Conservation (phyloP, 2,888 invertebrate genomes). For the Drosophila neutralis region DNA sequence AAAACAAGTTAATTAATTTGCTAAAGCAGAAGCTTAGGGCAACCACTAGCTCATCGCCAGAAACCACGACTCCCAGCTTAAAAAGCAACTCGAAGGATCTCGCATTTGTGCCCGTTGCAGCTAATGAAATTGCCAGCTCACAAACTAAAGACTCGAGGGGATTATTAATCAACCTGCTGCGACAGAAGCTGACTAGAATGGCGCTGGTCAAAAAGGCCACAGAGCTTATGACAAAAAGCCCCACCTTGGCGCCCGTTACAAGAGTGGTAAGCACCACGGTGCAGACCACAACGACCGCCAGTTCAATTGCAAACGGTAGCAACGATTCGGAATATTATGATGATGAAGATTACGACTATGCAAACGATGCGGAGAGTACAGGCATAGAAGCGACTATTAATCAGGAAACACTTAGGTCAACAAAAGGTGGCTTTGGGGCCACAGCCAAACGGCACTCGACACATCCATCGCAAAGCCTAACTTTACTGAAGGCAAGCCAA, state of each 20-base stretch:
- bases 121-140: constrained; percentile 25
- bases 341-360: constrained; percentile 49
- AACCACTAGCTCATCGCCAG: background rate
- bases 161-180: constrained; percentile 47
- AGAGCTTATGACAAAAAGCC: constrained; percentile 5
- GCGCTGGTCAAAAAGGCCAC: constrained; percentile 15
- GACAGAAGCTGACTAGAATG: constrained; percentile 36
- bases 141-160: constrained; percentile 30
- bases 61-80: constrained; percentile 4
- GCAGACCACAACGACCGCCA: constrained; percentile 5
- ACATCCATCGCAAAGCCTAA: constrained; percentile 17
- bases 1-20: constrained; percentile 41
- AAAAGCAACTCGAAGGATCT: background rate
- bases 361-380: constrained; percentile 33
- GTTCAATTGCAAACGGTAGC: constrained; percentile 13
- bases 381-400: constrained; percentile 47
- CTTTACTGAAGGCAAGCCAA: constrained; percentile 22
- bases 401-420: constrained; percentile 32
- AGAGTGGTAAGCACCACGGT: constrained; percentile 8
- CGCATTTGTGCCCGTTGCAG: constrained; percentile 38
- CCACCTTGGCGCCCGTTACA: constrained; percentile 23
- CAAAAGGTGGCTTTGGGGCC: constrained; percentile 8
- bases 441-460: constrained; percentile 49
- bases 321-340: constrained; percentile 33
- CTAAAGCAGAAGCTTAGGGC: constrained; percentile 31